Evolutionary conservation across 2,113 vertebrate species (phyloP).

Genomic region (Indicator maculatus): DNA sequence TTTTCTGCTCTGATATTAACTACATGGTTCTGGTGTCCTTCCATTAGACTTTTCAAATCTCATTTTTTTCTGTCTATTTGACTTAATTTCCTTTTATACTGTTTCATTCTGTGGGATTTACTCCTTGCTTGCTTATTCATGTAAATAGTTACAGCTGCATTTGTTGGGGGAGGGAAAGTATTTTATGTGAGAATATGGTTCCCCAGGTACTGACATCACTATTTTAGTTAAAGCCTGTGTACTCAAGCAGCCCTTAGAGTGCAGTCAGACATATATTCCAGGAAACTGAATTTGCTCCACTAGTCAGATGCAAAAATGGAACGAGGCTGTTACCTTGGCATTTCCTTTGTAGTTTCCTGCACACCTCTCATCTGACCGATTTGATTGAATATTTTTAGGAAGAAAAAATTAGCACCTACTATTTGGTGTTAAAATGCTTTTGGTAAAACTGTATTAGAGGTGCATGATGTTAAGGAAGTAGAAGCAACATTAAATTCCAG

Average conservation of each 20-base stretch:
- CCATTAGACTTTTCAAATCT: background rate
- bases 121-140: background rate
- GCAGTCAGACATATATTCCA: background rate
- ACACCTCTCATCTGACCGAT: background rate
- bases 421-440: background rate
- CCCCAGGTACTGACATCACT: background rate
- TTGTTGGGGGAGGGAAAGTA: background rate
- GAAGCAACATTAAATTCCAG: background rate
- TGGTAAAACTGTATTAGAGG: background rate
- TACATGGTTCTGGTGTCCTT: background rate
- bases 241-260: background rate
- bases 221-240: background rate
- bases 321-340: background rate
- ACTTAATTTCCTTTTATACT: background rate
- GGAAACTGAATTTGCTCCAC: background rate
- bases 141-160: background rate
- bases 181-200: background rate
- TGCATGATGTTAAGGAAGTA: background rate
- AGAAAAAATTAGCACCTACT: background rate
- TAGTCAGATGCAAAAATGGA: background rate
- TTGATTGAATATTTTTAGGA: background rate
- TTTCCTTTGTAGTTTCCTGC: background rate
- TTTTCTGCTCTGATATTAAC: background rate
- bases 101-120: background rate
- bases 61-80: background rate